Evolutionary conservation across 2,888 invertebrate genomes (phyloP).

Genomic region (Nomada flava): DNA sequence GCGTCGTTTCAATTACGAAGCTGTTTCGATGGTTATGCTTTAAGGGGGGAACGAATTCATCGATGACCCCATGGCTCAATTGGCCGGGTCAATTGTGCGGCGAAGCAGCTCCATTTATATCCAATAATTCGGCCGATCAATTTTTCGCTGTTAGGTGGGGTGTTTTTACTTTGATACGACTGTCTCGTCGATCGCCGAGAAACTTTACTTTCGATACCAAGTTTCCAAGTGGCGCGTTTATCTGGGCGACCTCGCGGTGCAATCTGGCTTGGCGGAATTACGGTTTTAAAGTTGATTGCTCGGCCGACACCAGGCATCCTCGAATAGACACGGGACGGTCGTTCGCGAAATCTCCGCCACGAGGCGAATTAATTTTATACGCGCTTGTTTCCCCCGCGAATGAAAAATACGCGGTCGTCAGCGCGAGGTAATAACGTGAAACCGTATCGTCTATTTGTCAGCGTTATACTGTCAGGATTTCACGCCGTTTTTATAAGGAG

Average conservation of each 20-base stretch:
- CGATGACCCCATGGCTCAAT: conserved; percentile 15
- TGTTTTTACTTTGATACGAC: not conserved
- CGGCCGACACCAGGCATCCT: not conserved
- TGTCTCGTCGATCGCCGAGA: not conserved
- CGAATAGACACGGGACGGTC: not conserved
- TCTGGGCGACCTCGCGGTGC: not conserved
- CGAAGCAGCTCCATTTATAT: conserved; percentile 1
- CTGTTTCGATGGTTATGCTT: not conserved
- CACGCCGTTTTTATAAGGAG: conserved; percentile 3
- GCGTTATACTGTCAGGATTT: not conserved
- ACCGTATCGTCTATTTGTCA: not conserved
- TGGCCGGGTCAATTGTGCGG: not conserved
- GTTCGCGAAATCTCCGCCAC: not conserved
- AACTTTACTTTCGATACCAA: conserved; percentile 14
- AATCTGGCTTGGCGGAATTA: not conserved
- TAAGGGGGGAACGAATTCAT: conserved; percentile 5
- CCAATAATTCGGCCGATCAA: conserved; percentile 18
- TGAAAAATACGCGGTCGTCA: not conserved
- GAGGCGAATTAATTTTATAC: conserved; percentile 9
- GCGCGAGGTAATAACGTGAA: not conserved
- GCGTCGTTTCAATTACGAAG: not conserved
- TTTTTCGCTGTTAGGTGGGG: not conserved
- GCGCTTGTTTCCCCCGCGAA: not conserved
- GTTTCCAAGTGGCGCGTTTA: conserved; percentile 15
- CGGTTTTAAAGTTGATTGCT: conserved; percentile 13